Evolutionary conservation across 2,888 invertebrate genomes (phyloP).

Genomic region (Dryobotodes eremita): DNA sequence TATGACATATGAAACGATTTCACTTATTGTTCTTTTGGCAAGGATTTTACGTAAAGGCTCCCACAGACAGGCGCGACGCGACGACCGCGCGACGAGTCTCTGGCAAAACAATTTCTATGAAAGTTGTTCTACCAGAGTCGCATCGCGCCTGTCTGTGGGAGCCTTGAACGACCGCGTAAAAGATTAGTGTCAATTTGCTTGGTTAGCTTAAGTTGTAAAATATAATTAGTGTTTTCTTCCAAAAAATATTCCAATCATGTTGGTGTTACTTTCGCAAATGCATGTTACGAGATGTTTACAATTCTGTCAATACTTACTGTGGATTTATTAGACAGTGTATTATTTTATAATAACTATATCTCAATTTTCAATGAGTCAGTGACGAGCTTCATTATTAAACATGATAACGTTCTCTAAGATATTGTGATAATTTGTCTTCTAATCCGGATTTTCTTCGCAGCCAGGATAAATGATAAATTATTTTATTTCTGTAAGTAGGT

Average conservation of each 20-base stretch:
- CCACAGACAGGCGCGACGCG: neutral
- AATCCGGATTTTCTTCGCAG: neutral
- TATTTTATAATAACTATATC: too few relatives aligned
- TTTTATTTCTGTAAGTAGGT: too few relatives aligned
- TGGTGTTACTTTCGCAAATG: neutral
- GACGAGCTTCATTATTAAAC: neutral
- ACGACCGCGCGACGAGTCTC: too few relatives aligned
- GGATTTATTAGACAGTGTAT: neutral
- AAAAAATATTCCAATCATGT: neutral
- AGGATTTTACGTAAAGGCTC: conserved; percentile 21
- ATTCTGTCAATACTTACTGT: neutral
- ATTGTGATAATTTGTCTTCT: neutral
- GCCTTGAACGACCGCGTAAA: neutral
- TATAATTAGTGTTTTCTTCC: neutral
- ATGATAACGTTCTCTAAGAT: neutral
- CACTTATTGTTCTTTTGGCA: conserved; percentile 46
- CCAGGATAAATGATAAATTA: too few relatives aligned
- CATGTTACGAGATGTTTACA: neutral
- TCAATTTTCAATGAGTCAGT: neutral
- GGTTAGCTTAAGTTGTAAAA: neutral
- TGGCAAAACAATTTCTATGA: neutral
- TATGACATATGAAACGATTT: conserved; percentile 41
- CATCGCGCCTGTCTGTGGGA: neutral
- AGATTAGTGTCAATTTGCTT: neutral
- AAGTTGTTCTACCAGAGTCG: neutral